Percentiles rank a stretch among this genome's conserved stretches.
Conservation (phyloP, 2,888 invertebrate genomes). For the Clitarchus hookeri region DNA sequence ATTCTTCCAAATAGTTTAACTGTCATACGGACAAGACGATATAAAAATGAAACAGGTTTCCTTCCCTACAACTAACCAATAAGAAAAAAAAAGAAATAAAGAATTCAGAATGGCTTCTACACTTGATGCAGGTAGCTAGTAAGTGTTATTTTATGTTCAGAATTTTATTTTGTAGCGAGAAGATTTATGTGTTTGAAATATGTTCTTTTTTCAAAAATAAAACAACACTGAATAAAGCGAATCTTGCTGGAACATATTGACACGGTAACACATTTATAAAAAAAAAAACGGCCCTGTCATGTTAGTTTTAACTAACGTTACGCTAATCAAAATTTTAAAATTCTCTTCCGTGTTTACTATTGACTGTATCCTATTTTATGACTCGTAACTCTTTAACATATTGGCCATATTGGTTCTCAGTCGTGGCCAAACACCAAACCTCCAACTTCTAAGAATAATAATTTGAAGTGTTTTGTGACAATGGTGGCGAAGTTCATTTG, state of each 20-base stretch:
- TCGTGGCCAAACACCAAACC: too few species aligned
- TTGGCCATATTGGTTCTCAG: too few species aligned
- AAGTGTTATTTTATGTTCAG: neutral
- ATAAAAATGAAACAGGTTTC: neutral
- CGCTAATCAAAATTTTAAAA: too few species aligned
- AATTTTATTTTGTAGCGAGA: neutral
- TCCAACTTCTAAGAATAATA: too few species aligned
- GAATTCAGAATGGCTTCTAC: neutral
- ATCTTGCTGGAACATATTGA: neutral
- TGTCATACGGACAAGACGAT: constrained; percentile 14
- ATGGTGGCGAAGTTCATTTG: too few species aligned
- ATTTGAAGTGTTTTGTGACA: too few species aligned
- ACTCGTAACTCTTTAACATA: too few species aligned
- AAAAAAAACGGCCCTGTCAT: neutral
- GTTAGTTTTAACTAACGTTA: neutral
- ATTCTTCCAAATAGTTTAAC: neutral
- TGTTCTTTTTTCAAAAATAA: neutral
- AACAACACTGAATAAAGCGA: neutral
- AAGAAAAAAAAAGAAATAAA: neutral
- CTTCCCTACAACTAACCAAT: neutral
- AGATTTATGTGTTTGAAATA: neutral
- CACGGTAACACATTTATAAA: neutral
- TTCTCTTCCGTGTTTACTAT: too few species aligned
- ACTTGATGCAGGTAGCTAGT: neutral
- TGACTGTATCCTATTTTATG: too few species aligned